A percentile compares a stretch with the other conserved stretches of the same genome.
phyloP scores from a whole-genome alignment of 2,113 vertebrate genomes.

The Apteryx mantelli region DNA sequence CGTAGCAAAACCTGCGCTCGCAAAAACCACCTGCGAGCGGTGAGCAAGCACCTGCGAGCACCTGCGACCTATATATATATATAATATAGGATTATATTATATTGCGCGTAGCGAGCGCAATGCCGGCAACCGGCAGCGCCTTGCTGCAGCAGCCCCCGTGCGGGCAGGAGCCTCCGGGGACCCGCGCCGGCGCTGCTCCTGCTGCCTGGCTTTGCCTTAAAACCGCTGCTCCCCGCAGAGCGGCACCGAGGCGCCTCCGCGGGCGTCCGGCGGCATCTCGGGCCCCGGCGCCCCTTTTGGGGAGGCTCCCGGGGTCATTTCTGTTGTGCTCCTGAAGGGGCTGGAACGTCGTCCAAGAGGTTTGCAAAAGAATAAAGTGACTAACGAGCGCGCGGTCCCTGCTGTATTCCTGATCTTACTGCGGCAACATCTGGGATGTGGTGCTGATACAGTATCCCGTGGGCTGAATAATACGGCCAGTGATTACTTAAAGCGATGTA shows the following conservation, averaged over 20 bases:
- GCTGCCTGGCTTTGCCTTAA: background rate
- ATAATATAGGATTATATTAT: too few relatives aligned
- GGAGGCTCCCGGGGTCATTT: background rate
- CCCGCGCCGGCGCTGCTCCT: background rate
- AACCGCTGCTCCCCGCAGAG: too few relatives aligned
- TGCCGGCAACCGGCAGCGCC: fast-evolving
- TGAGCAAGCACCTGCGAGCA: fast-evolving
- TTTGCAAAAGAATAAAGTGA: conserved; percentile 68
- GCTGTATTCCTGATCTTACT: conserved; percentile 72
- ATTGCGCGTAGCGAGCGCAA: fast-evolving
- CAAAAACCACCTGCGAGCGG: fast-evolving
- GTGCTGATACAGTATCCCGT: conserved; percentile 70
- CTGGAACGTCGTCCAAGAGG: conserved; percentile 71
- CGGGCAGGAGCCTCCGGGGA: too few relatives aligned
- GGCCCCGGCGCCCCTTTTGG: background rate
- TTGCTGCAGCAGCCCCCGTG: background rate
- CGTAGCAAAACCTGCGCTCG: fast-evolving
- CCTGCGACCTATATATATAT: too few relatives aligned
- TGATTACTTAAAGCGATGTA: background rate
- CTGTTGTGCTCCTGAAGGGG: background rate
- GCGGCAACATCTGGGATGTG: conserved; percentile 78
- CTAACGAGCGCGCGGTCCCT: conserved; percentile 75
- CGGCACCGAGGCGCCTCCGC: too few relatives aligned
- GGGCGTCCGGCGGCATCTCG: too few relatives aligned
- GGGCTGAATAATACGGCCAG: conserved; percentile 33